These are phyloP conservation scores for Cephus sareptanus DNA, from an alignment of 2,888 invertebrate genomes.

Conservation along the genomic window DNA sequence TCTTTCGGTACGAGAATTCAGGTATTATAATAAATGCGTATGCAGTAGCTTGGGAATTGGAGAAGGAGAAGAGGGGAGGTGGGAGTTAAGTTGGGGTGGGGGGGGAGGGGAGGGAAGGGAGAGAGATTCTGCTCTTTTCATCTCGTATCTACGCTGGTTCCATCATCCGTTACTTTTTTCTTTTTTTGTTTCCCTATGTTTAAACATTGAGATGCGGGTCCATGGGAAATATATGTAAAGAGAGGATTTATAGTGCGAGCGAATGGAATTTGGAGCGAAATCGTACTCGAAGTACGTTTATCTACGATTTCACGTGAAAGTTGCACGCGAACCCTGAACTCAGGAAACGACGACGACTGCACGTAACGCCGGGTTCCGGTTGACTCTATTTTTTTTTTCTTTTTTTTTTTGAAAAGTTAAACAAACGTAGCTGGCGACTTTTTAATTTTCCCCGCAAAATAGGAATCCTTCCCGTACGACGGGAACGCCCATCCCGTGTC, in stretches of 20 bases:
- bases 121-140: not conserved
- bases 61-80: not conserved
- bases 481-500: slow-evolving; percentile 61
- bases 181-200: not conserved
- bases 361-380: not conserved
- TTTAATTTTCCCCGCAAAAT: slow-evolving; percentile 60
- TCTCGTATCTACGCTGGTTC: not conserved
- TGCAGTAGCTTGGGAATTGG: slow-evolving; percentile 44
- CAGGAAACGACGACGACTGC: too few species aligned
- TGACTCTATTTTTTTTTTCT: not conserved
- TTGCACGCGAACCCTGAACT: not conserved
- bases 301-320: not conserved
- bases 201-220: not conserved
- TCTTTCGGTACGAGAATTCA: slow-evolving; percentile 47
- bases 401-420: slow-evolving; percentile 13
- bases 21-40: slow-evolving; percentile 59
- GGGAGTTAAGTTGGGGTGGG: not conserved
- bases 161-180: not conserved
- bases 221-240: not conserved
- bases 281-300: not conserved
- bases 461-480: slow-evolving; percentile 53
- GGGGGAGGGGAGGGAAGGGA: too few species aligned
- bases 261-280: not conserved
- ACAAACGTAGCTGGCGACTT: slow-evolving; percentile 37
- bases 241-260: not conserved